Percentiles rank a stretch among this genome's conserved stretches.
These are phyloP conservation scores for Oscarella lobularis DNA, from an alignment of 37 sponge, comb jelly and placozoan species.

Conservation along the genomic window DNA sequence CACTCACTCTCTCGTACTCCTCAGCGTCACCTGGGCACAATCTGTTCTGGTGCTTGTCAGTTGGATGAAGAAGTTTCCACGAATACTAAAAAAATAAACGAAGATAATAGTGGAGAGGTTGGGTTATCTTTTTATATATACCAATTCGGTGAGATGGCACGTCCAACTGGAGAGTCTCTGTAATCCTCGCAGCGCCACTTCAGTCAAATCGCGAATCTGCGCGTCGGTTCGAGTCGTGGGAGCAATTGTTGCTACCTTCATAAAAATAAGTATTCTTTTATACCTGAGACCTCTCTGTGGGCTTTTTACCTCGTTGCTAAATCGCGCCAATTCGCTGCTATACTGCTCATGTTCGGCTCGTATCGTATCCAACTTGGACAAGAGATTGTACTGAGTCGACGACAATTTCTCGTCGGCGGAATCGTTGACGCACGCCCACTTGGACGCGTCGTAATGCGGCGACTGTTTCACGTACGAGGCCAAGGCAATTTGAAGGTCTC, in stretches of 20 bases:
- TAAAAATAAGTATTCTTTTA: neutral
- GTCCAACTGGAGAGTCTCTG: constrained; percentile 81
- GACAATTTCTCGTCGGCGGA: constrained; percentile 72
- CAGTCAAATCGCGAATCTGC: constrained; percentile 55
- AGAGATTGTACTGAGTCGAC: constrained; percentile 32
- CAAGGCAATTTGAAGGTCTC: constrained; percentile 87
- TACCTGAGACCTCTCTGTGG: constrained; percentile 2
- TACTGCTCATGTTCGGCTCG: constrained; percentile 70
- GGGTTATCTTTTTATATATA: constrained; percentile 1
- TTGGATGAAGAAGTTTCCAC: constrained; percentile 91
- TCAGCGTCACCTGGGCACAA: constrained; percentile 82
- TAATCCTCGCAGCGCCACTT: constrained; percentile 72
- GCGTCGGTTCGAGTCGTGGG: constrained; percentile 49
- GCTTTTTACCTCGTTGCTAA: constrained; percentile 71
- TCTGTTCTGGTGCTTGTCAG: constrained; percentile 81
- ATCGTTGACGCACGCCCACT: constrained; percentile 92
- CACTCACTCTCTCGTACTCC: constrained; percentile 83
- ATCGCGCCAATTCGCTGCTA: constrained; percentile 71
- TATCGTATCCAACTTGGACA: constrained; percentile 53
- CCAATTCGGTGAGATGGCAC: constrained; percentile 84
- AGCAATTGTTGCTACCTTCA: constrained; percentile 59
- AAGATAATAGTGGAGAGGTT: neutral
- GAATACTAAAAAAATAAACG: constrained; percentile 49
- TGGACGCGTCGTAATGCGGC: constrained; percentile 72
- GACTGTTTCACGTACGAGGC: constrained; percentile 52